Base-by-base conservation (phyloP, 2,888 invertebrate species). In the Cantharis lateralis region DNA sequence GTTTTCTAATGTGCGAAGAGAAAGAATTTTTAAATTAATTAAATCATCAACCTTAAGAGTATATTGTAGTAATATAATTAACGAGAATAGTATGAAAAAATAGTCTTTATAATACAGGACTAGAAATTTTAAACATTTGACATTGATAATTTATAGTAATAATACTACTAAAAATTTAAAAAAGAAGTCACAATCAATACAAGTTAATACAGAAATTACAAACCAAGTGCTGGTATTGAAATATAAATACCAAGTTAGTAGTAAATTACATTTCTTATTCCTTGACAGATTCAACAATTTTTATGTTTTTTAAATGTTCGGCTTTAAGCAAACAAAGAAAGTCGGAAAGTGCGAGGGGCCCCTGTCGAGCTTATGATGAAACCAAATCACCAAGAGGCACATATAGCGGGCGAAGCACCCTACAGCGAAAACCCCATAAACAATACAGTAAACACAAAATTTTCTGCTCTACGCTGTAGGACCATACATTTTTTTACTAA, bases 371-470 rank as follows among this genome's bases (percentile, higher is more conserved):
- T 74, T 71, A 74, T 76, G 80, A 81, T 81, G 82, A 81, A 79
- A 81, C 81, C 80, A 78, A 78, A 77, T 82, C 76, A 80, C 79
- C 78, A 79, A 80, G 80, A 81, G 78, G 80, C 81, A 80, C 79
- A 80, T 80, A 78, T 80, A 80, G 82, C 81, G 81, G 83, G 83
- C 80, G 82, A 81, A 74, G 79, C 81, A 77, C 81, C 83, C 83
- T 76, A 80, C 78, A 75, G 83, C 78, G 84, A 79, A 81, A 78
- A 78, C 81, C 85, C 84, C 86, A 87, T 87, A 87, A 87, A 87
- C 86, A 87, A 87, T 86, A 83, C 85, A 84, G 84, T 85, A 86
- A 85, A 86, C 84, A 84, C 84, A 77, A 82, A 80, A 80, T 83
- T 82, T 81, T 81, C 79, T 81, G 80, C 81, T 82, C 79, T 72